Conservation (phyloP, 2,888 invertebrate genomes). For the Drosophila planitibia region DNA sequence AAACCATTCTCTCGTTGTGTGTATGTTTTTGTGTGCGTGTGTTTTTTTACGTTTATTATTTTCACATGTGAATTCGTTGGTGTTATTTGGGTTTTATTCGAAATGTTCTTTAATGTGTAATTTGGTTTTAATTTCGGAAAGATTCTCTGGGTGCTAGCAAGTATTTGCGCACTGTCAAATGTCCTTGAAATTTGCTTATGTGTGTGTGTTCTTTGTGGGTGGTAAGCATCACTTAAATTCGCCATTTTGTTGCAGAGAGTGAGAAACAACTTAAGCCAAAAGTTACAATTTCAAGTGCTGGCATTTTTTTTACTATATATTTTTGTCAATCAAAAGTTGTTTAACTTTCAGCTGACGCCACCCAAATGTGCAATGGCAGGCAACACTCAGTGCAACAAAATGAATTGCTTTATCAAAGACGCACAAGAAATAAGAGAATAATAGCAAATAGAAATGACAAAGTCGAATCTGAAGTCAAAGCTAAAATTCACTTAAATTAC, state of each 20-base stretch:
- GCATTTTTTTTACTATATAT: neutral
- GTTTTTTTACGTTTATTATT: slow-evolving; percentile 48
- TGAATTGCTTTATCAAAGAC: neutral
- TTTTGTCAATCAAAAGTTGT: slow-evolving; percentile 18
- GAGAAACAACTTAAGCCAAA: slow-evolving; percentile 19
- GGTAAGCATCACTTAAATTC: slow-evolving; percentile 47
- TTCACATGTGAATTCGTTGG: slow-evolving; percentile 53
- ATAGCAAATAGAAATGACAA: slow-evolving; percentile 30
- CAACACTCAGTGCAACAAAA: slow-evolving; percentile 10
- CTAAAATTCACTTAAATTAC: slow-evolving; percentile 67
- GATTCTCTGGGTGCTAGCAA: slow-evolving; percentile 21
- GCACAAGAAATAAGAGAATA: neutral
- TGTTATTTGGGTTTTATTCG: slow-evolving; percentile 7
- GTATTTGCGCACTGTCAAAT: slow-evolving; percentile 55
- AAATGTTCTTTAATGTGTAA: slow-evolving; percentile 40
- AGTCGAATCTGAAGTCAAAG: slow-evolving; percentile 51
- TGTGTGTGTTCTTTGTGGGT: slow-evolving; percentile 24
- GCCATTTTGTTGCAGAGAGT: slow-evolving; percentile 52
- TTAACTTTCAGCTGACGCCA: slow-evolving; percentile 7
- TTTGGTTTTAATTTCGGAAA: slow-evolving; percentile 34
- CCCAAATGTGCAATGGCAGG: slow-evolving; percentile 4
- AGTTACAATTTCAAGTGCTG: slow-evolving; percentile 24
- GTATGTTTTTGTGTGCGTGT: slow-evolving; percentile 11
- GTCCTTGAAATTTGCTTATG: slow-evolving; percentile 54
- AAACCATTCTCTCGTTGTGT: slow-evolving; percentile 12